A percentile compares a stretch with the other conserved stretches of the same genome.
Evolutionary conservation across 2,888 invertebrate genomes (phyloP).

Genomic region (Atrina japonica): DNA sequence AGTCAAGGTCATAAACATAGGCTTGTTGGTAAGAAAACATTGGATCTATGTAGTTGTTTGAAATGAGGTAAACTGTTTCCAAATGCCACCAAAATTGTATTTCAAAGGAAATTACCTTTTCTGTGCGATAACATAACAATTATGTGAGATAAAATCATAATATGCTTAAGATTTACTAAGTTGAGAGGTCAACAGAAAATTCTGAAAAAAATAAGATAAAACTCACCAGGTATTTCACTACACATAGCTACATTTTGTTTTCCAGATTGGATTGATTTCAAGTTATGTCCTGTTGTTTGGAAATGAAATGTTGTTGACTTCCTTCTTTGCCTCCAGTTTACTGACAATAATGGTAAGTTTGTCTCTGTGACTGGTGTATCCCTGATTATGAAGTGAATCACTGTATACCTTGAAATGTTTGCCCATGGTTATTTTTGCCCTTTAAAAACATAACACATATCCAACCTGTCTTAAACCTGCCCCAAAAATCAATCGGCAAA

Average conservation of each 20-base stretch:
- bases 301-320: constrained; percentile 84
- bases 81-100: too few species aligned
- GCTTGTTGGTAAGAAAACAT: constrained; percentile 81
- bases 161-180: too few species aligned
- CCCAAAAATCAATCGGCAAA: too few species aligned
- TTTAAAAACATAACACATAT: not conserved
- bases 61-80: too few species aligned
- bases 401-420: too few species aligned
- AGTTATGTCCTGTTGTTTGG: constrained; percentile 83
- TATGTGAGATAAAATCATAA: too few species aligned
- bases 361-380: too few species aligned
- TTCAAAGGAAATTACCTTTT: too few species aligned
- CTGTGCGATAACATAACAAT: too few species aligned
- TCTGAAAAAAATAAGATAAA: not conserved
- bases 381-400: not conserved
- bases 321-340: constrained; percentile 82
- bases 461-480: too few species aligned
- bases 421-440: not conserved
- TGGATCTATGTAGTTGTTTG: too few species aligned
- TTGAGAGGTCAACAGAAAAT: too few species aligned
- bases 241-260: not conserved
- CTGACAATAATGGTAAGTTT: constrained; percentile 77
- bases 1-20: constrained; percentile 80
- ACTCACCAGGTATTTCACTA: constrained; percentile 1
- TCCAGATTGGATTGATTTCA: constrained; percentile 81